Percentiles rank a stretch among this genome's conserved stretches.
phyloP scores from a whole-genome alignment of 2,888 invertebrate species.

The Argyresthia albistria region DNA sequence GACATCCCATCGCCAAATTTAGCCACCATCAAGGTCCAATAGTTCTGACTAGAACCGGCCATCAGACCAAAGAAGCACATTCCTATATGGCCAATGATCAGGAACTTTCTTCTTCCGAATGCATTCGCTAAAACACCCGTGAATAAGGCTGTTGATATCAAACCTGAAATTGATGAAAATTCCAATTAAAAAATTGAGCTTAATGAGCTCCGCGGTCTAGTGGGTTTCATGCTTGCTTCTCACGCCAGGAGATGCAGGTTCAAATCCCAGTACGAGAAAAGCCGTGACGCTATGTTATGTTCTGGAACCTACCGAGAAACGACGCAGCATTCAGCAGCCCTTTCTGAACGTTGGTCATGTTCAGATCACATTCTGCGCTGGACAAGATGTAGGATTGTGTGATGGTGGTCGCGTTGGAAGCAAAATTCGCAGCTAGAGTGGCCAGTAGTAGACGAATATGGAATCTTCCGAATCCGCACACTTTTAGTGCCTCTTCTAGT shows the following conservation, averaged over 20 bases:
- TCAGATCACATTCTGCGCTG: slow-evolving; percentile 37
- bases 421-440: slow-evolving; percentile 24
- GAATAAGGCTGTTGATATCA: slow-evolving; percentile 31
- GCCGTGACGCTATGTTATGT: no score
- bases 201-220: no score
- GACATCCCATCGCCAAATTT: slow-evolving; percentile 33
- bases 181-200: no score
- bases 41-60: slow-evolving; percentile 36
- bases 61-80: slow-evolving; percentile 27
- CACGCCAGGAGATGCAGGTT: no score
- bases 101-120: slow-evolving; percentile 34
- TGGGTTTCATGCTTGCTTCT: no score
- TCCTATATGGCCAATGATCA: slow-evolving; percentile 29
- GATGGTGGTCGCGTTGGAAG: slow-evolving; percentile 27
- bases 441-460: slow-evolving; percentile 28
- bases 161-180: slow-evolving; percentile 24
- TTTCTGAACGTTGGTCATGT: slow-evolving; percentile 35
- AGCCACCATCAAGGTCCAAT: slow-evolving; percentile 28
- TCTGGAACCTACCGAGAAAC: slow-evolving; percentile 33
- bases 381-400: slow-evolving; percentile 37
- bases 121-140: slow-evolving; percentile 36
- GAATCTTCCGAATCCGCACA: slow-evolving; percentile 35
- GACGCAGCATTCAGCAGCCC: slow-evolving; percentile 36
- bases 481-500: slow-evolving; percentile 31
- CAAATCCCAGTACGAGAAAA: no score